Evolutionary conservation across 35 echinoderm and acorn worm genomes (phyloP), one percentile per base, ranked within the genome.

Genomic region (Apostichopus californicus): DNA sequence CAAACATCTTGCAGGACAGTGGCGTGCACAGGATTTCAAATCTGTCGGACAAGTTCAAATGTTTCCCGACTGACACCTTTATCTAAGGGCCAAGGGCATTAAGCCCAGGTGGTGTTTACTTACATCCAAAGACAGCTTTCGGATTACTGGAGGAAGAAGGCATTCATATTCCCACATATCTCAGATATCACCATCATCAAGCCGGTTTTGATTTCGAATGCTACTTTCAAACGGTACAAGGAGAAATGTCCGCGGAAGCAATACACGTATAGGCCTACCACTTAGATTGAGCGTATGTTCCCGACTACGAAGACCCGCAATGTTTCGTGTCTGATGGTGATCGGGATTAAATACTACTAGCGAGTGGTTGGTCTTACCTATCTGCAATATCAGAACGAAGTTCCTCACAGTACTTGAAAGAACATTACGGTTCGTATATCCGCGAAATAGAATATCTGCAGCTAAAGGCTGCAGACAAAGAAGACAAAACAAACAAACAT

Each of bases 191-290:
- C 13, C 54, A 56, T 54, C 5, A 83, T 85, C 55, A 17, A n/a
- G 73, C 75, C 94, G 17, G 83, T 2, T 95, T 81, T 83, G 94
- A 95, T 28, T 88, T 88, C 57, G 86, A 88, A 26, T 24, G 56
- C 28, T 88, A 23, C 34, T 73, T 88, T 21, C 0, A 88, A 73
- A 12, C 15, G 18, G 55, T 73, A 25, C 57, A n/a, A 14, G 61
- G 9, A 22, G 28, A 20, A 57, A 46, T 2, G 34, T 46, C 34
- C 34, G 34, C 3, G 54, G 81, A 85, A 58, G 73, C 53, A 46
- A 77, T 17, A n/a, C 89, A 91, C 77, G 54, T 91, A 17, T 73
- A n/a, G n/a, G n/a, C n/a, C n/a, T n/a, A 46, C 34, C 72, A 9
- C 25, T 91, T 4, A 91, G 89, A 20, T 73, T 91, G 8, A 91